A percentile compares a stretch with the other conserved stretches of the same genome.
These are phyloP conservation scores for Galleria mellonella DNA, from an alignment of 1,140 invertebrate species.

Conservation along the genomic window DNA sequence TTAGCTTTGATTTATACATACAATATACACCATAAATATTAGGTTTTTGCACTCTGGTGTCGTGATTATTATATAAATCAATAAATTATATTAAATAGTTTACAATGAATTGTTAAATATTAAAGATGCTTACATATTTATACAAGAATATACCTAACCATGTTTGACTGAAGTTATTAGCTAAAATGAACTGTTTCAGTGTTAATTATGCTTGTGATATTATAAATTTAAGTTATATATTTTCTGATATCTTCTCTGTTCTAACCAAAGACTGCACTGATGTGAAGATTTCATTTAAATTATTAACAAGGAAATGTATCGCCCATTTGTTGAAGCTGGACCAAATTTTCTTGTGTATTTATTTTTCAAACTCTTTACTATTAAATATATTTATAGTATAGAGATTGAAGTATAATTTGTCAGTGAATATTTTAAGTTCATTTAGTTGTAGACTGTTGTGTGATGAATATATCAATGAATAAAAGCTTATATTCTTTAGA, in stretches of 20 bases:
- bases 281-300: slow-evolving; percentile 42
- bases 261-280: slow-evolving; percentile 71
- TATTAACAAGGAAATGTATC: slow-evolving; percentile 33
- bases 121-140: slow-evolving; percentile 8
- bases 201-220: slow-evolving; percentile 62
- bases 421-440: slow-evolving; percentile 33
- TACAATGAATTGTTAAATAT: slow-evolving; percentile 1
- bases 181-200: slow-evolving; percentile 31
- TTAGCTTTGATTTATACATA: slow-evolving; percentile 2
- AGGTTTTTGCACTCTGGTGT: slow-evolving; percentile 21
- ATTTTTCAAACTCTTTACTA: slow-evolving; percentile 13
- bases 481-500: slow-evolving; percentile 43
- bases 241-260: slow-evolving; percentile 54
- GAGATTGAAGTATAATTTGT: slow-evolving; percentile 19
- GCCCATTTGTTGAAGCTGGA: slow-evolving; percentile 55
- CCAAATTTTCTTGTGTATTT: slow-evolving; percentile 50
- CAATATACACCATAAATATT: slow-evolving; percentile 1
- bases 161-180: slow-evolving; percentile 49
- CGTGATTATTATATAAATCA: slow-evolving; percentile 3
- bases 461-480: slow-evolving; percentile 48
- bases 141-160: not conserved
- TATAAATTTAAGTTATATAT: slow-evolving; percentile 54
- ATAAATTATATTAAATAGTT: not conserved
- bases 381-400: not conserved
- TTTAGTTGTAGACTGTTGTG: slow-evolving; percentile 47